Evolutionary conservation across 1,140 invertebrate species (phyloP).

Genomic region (Marisa cornuarietis): DNA sequence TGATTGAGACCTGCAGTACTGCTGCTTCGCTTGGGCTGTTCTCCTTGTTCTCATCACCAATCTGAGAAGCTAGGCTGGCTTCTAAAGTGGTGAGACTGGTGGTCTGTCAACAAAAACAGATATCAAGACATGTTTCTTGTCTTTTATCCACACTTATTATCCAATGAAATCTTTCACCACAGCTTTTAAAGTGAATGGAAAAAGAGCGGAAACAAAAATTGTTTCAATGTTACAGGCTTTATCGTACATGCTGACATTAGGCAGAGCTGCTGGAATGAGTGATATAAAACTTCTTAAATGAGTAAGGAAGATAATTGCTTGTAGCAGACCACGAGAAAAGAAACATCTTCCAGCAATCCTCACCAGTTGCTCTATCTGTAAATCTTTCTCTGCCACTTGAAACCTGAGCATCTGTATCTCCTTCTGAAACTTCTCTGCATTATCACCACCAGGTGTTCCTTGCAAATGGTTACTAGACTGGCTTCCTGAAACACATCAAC

Average conservation of each 20-base stretch:
- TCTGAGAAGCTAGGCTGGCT: constrained; percentile 35
- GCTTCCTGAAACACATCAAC: constrained; percentile 1
- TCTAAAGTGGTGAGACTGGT: constrained; percentile 40
- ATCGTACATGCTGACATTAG: no score
- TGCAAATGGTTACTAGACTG: constrained; percentile 3
- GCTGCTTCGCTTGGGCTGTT: constrained; percentile 52
- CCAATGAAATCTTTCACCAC: no score
- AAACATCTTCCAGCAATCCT: constrained; percentile 20
- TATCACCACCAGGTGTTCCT: constrained; percentile 47
- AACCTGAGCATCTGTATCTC: constrained; percentile 45
- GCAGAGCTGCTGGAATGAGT: no score
- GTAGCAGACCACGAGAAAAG: no score
- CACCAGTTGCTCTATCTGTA: constrained; percentile 52
- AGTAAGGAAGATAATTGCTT: no score
- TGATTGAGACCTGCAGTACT: constrained; percentile 51
- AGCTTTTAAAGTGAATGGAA: no score
- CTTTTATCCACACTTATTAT: no score
- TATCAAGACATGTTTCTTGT: no score
- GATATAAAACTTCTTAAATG: no score
- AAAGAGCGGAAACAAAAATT: no score
- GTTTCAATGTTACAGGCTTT: no score
- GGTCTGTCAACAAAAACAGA: no score
- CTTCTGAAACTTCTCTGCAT: constrained; percentile 45
- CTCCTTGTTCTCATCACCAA: constrained; percentile 54
- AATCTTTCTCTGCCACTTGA: constrained; percentile 53